phyloP scores from a whole-genome alignment of 2,888 invertebrate genomes.

The Griposia aprilina region DNA sequence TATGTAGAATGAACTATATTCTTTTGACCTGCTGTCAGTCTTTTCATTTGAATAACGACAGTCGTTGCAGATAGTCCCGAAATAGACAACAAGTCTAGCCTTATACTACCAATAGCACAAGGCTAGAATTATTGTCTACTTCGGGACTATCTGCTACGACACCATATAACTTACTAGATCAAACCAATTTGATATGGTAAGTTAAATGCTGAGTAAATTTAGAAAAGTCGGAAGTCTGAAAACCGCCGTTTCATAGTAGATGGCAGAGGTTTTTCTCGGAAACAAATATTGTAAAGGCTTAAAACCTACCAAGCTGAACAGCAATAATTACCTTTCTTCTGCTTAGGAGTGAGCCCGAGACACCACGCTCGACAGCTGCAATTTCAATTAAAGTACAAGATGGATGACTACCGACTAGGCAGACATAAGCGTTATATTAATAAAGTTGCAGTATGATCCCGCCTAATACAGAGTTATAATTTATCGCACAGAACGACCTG shows the following conservation, averaged over 20 bases:
- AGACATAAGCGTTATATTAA: not conserved
- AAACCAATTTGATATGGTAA: too few relatives aligned
- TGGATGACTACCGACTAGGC: too few relatives aligned
- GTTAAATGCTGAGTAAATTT: not conserved
- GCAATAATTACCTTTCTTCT: not conserved
- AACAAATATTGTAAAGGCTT: not conserved
- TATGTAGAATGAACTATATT: too few relatives aligned
- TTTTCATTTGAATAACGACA: conserved; percentile 7
- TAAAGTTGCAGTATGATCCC: not conserved
- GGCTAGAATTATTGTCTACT: too few relatives aligned
- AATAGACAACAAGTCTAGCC: not conserved
- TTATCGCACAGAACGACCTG: not conserved
- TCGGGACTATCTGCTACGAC: too few relatives aligned
- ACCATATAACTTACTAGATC: too few relatives aligned
- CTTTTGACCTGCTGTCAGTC: not conserved
- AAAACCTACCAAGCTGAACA: not conserved
- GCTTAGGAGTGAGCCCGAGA: not conserved
- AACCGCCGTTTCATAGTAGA: not conserved
- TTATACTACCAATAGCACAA: too few relatives aligned
- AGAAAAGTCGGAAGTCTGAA: not conserved
- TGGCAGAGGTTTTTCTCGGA: not conserved
- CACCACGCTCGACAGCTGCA: not conserved
- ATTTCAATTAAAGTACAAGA: too few relatives aligned
- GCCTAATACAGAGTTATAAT: not conserved
- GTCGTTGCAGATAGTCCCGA: not conserved